Conservation (phyloP, 1,140 invertebrate species). For the Galendromus occidentalis region DNA sequence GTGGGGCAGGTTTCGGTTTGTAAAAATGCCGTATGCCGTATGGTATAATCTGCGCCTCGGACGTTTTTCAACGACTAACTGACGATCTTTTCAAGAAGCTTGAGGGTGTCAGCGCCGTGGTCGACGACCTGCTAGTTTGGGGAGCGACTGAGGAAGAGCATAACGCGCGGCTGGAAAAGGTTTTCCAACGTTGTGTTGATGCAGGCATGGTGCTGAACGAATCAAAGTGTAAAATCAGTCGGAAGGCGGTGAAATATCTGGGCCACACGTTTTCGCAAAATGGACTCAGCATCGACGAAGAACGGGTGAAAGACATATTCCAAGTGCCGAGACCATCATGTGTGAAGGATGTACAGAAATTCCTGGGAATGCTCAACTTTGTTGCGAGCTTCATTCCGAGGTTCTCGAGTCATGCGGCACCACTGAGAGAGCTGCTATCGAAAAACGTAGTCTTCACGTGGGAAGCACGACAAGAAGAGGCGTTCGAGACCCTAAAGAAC, state of each 20-base stretch:
- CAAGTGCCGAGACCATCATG: constrained; percentile 6
- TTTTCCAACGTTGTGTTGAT: too few species aligned
- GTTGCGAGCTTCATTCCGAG: constrained; percentile 29
- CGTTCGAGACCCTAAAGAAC: neutral
- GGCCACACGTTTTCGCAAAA: too few species aligned
- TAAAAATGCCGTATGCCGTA: neutral
- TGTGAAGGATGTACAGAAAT: constrained; percentile 10
- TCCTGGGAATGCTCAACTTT: constrained; percentile 22
- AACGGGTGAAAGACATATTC: neutral
- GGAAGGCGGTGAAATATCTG: too few species aligned
- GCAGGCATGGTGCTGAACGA: too few species aligned
- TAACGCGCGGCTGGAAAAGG: too few species aligned
- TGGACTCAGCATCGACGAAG: too few species aligned
- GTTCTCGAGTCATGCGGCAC: constrained; percentile 24
- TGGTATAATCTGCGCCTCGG: neutral
- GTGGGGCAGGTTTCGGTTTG: neutral
- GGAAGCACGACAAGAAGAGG: neutral
- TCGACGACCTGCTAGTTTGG: too few species aligned
- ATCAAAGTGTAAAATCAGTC: too few species aligned
- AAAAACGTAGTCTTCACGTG: constrained; percentile 11
- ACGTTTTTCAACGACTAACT: neutral
- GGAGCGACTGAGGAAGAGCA: too few species aligned
- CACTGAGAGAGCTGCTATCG: constrained; percentile 24
- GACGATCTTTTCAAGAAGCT: neutral
- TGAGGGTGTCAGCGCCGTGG: neutral